Evolutionary conservation across 2,113 vertebrate species (phyloP), one percentile per base, ranked within the genome.

Genomic region (Bubalus kerabau): DNA sequence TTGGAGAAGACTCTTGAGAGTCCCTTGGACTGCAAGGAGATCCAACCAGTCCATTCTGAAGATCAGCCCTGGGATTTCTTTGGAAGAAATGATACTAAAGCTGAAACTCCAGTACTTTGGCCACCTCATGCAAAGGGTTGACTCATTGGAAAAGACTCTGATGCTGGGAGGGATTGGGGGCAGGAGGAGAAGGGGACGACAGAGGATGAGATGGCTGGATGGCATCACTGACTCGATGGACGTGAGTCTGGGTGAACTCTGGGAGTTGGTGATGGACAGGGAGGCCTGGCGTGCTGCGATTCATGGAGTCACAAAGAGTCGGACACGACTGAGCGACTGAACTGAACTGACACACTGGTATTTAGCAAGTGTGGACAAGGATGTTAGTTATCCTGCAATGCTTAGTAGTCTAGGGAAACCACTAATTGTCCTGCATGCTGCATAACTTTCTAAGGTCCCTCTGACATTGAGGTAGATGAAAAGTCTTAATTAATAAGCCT

Each of bases 231-330:
- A 64, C 62, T 64, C 32, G n/a, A 17, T 64, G 16, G 62, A 64
- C 7, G 1, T 64, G 62, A 64, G 30, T 64, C n/a, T 67, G 62
- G 7, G 62, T 46, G 62, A n/a, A n/a, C 62, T n/a, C 32, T 17
- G 4, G 17, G 32, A 19, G 64, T 67, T 36, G 64, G 64, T 67
- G 8, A 36, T 67, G 64, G 32, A 67, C 64, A 67, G 32, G 64
- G 17, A 67, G 4, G 2, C 64, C 64, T 67, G 32, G 8, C 2
- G 1, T 21, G 17, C 17, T 67, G 17, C 0, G 0, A 8, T 11
- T 67, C 32, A n/a, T 21, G 0, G 64, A 32, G 32, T 67, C 2
- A 0, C 17, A 67, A n/a, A 67, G 16, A 10, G 4, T 36, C 6
- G 0, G 6, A 43, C 71, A 43, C 11, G 3, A 15, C 71, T 43